Evolutionary conservation across 2,888 invertebrate species (phyloP).

Genomic region (Hirtodrosophila confusa): DNA sequence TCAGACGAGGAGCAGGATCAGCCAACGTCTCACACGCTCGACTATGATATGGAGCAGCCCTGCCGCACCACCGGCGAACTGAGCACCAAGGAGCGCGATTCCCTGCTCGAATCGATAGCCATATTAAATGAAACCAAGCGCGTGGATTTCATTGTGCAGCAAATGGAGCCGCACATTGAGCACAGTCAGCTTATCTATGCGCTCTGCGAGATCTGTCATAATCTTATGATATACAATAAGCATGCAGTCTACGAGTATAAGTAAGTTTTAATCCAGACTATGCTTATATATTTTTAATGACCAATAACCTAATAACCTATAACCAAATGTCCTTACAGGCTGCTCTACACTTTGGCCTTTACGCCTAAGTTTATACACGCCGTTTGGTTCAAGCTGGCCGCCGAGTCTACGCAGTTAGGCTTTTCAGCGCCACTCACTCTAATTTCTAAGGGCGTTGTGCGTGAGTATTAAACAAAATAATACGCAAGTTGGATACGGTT

Average conservation of each 20-base stretch:
- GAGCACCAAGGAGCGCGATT: conserved; percentile 73
- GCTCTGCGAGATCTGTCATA: conserved; percentile 92
- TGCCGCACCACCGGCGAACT: conserved; percentile 51
- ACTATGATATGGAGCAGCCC: conserved; percentile 60
- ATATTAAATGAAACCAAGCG: conserved; percentile 88
- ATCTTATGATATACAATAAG: conserved; percentile 91
- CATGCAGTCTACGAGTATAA: conserved; percentile 93
- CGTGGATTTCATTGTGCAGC: conserved; percentile 85
- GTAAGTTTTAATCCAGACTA: conserved; percentile 84
- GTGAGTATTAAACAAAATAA: conserved; percentile 70
- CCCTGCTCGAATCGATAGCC: conserved; percentile 85
- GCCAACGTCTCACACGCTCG: conserved; percentile 38
- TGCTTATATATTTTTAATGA: no score
- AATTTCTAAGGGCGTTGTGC: conserved; percentile 84
- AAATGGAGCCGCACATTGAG: conserved; percentile 80
- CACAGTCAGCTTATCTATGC: conserved; percentile 87
- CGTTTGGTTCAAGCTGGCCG: conserved; percentile 87
- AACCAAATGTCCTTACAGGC: conserved; percentile 82
- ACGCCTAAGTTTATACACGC: conserved; percentile 91
- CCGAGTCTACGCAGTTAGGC: conserved; percentile 82
- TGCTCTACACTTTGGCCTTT: conserved; percentile 92
- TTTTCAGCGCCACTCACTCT: conserved; percentile 83
- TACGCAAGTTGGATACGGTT: not conserved
- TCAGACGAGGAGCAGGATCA: conserved; percentile 58
- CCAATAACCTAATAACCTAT: no score